These are phyloP conservation scores for Aphelenchoides avenae DNA, from an alignment of 1,140 invertebrate genomes.

Conservation along the genomic window DNA sequence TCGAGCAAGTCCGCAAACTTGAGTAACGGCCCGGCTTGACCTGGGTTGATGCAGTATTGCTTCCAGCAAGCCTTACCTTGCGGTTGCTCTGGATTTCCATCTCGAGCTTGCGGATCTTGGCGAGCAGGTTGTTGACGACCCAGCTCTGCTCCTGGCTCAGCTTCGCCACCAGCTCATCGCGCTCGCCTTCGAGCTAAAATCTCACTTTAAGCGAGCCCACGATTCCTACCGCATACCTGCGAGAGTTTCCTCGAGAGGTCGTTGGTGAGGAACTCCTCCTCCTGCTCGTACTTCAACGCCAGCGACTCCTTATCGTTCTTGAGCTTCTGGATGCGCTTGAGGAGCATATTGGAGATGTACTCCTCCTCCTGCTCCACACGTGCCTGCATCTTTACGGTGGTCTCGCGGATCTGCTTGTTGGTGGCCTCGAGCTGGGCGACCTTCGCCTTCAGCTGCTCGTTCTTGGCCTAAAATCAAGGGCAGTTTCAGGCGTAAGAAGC, in stretches of 20 bases:
- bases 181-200: slow-evolving; percentile 30
- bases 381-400: slow-evolving; percentile 32
- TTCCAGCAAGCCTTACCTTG: slow-evolving; percentile 17
- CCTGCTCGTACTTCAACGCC: slow-evolving; percentile 30
- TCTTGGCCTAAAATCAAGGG: slow-evolving; percentile 32
- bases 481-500: too few relatives aligned
- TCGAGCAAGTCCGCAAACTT: too few relatives aligned
- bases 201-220: too few relatives aligned
- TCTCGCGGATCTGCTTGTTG: slow-evolving; percentile 30
- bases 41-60: too few relatives aligned
- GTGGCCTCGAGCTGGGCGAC: slow-evolving; percentile 23
- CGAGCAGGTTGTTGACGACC: slow-evolving; percentile 27
- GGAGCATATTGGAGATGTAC: too few relatives aligned
- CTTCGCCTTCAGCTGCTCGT: slow-evolving; percentile 23
- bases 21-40: too few relatives aligned
- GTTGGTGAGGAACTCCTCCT: slow-evolving; percentile 34
- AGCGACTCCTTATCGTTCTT: slow-evolving; percentile 31
- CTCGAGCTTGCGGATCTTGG: slow-evolving; percentile 30
- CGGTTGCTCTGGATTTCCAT: slow-evolving; percentile 36
- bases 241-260: slow-evolving; percentile 33
- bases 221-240: too few relatives aligned
- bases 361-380: slow-evolving; percentile 35
- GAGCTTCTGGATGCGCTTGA: slow-evolving; percentile 32
- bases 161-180: slow-evolving; percentile 20
- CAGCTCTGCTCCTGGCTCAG: slow-evolving; percentile 34